Evolutionary conservation across 2,888 invertebrate genomes (phyloP), one percentile per base, ranked within the genome.

Genomic region (Eupithecia centaureata): DNA sequence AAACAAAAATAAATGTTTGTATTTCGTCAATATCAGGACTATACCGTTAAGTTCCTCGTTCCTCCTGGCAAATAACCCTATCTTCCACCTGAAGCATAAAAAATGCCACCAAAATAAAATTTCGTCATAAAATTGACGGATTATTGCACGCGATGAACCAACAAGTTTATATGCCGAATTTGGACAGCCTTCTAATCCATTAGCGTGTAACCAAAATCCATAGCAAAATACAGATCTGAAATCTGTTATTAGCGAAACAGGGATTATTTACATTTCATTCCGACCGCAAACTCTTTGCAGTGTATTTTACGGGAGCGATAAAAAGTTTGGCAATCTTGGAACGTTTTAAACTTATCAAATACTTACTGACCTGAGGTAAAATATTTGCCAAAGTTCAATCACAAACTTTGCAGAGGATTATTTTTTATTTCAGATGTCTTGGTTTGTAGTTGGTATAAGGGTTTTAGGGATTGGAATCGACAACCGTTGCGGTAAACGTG

Each of bases 221-320:
- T 35, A 47, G 25, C n/a, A 30, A n/a, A 56, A 12, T 1, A 18
- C 1, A 57, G 5, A 32, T 12, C 5, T 13, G 51, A 54, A 60
- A 35, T 64, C 2, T 22, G 63, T 38, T 54, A 63, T 51, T 51
- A 38, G 22, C 66, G 67, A 69, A 63, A 67, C 54, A 63, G 61
- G 56, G 62, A 76, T 74, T 75, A 76, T 77, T 76, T 74, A 72
- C 77, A 74, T 76, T 78, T 75, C 73, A 76, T 77, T 73, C 61
- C 67, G 67, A 74, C 72, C 65, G 64, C 27, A 30, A 63, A 69
- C 67, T n/a, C 70, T 77, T 73, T 76, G 66, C 61, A 67, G 47
- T 64, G 74, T 73, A 69, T 68, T 74, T 68, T 70, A 56, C 61
- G 66, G 67, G 73, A 81, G 57, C 54, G 78, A 77, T 81, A 77